phyloP scores from a whole-genome alignment of 2,797 vertebrate species.

The Microchirus variegatus region DNA sequence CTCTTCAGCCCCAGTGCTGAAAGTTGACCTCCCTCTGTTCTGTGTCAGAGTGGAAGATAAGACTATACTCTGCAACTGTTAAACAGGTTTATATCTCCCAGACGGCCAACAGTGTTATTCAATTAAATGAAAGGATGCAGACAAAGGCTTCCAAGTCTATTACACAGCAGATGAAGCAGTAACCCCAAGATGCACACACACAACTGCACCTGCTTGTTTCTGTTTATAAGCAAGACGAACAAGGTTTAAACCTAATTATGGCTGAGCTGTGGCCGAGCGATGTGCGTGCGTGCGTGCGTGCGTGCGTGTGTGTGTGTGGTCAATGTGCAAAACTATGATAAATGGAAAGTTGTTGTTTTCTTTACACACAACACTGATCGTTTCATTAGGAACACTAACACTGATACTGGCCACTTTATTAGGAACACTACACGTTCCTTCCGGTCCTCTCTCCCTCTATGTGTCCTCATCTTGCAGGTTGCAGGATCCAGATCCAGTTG shows the following conservation, averaged over 20 bases:
- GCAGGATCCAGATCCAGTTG: too few relatives aligned
- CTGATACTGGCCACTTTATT: too few relatives aligned
- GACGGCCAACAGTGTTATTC: constrained; percentile 40
- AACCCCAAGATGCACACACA: constrained; percentile 46
- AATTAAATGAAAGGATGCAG: constrained; percentile 43
- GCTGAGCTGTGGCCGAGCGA: too few relatives aligned
- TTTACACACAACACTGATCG: too few relatives aligned
- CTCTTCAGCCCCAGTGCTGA: constrained; percentile 22
- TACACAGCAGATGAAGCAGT: constrained; percentile 49
- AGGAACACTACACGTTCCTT: too few relatives aligned
- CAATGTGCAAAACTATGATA: constrained; percentile 1
- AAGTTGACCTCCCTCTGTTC: constrained; percentile 11
- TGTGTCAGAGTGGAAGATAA: constrained; percentile 29
- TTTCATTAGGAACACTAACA: too few relatives aligned
- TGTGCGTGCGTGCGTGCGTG: too few relatives aligned
- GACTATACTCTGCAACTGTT: constrained; percentile 21
- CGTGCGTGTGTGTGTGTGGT: neutral
- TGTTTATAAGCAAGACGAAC: constrained; percentile 33
- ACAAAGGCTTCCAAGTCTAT: constrained; percentile 44
- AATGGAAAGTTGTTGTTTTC: neutral
- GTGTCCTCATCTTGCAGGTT: too few relatives aligned
- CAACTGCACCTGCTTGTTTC: constrained; percentile 40
- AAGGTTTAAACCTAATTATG: neutral
- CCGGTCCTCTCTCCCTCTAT: too few relatives aligned
- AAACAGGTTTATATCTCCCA: constrained; percentile 38